Evolutionary conservation across 35 echinoderm and acorn worm genomes (phyloP), one percentile per base, ranked within the genome.

Genomic region (Eucidaris tribuloides): DNA sequence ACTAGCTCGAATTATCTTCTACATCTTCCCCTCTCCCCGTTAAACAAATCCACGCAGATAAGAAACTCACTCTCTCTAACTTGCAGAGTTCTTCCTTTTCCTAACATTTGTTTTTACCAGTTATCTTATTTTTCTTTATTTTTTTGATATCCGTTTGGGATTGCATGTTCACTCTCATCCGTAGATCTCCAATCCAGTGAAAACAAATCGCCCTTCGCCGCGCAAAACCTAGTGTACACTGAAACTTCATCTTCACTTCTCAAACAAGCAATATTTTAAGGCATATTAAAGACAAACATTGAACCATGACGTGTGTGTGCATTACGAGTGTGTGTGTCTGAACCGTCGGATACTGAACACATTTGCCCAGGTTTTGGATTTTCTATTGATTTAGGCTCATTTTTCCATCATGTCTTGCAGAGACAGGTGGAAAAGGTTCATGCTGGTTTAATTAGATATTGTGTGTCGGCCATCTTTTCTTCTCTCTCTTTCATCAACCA

Each of bases 251-350:
- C 68, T 40, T 74, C 68, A 25, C 36, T 41, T 40, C 37, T 31
- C 68, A 27, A 74, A 74, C 68, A 74, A 41, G 68, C 68, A 44
- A 74, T 74, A 44, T 74, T 74, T 74, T 74, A 74, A 74, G 68
- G 33, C 68, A 44, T 74, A 74, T 74, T 25, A 44, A 44, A 74
- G 68, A 40, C 68, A 74, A 74, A 74, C 68, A 74, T 7, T 20
- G 68, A 33, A 74, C 35, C 22, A 22, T 25, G 68, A 74, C 34
- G 41, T 44, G 68, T 44, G 68, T 40, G 68, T 74, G 68, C 68
- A 74, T 40, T 22, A 33, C 24, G 41, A 40, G 68, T 40, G 68
- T 74, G 68, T 44, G n/a, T 33, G 44, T 40, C 37, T 33, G 44
- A 74, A 74, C 38, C 37, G 68, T 40, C 68, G 68, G 68, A 74